These are phyloP conservation scores for Eupithecia pulchellata DNA, from an alignment of 2,888 invertebrate genomes.

Conservation along the genomic window DNA sequence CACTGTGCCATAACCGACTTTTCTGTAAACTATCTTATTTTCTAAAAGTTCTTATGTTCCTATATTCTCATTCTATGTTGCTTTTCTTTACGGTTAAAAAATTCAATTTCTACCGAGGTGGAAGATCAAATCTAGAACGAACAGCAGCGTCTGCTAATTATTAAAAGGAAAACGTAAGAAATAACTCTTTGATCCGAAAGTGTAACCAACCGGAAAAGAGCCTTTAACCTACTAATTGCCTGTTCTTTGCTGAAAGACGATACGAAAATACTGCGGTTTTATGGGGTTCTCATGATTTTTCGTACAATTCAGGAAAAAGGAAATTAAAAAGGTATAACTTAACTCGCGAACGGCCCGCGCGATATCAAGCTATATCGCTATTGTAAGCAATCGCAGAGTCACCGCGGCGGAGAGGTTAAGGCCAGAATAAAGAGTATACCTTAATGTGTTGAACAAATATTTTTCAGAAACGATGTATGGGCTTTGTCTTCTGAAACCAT, in stretches of 20 bases:
- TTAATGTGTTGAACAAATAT: background rate
- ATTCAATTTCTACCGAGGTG: constrained; percentile 10
- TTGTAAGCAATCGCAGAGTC: too few species aligned
- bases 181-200: constrained; percentile 33
- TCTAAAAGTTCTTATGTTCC: background rate
- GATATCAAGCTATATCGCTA: too few species aligned
- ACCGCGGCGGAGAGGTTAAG: too few species aligned
- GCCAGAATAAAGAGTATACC: too few species aligned
- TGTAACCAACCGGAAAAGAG: constrained; percentile 30
- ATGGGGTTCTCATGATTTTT: background rate
- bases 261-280: constrained; percentile 1
- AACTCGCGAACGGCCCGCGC: too few species aligned
- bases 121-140: constrained; percentile 20
- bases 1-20: background rate
- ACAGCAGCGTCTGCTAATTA: constrained; percentile 18
- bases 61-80: background rate
- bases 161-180: constrained; percentile 28
- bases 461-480: background rate
- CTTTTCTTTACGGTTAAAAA: background rate
- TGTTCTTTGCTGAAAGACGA: background rate
- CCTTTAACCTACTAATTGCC: constrained; percentile 60
- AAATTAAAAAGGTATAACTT: background rate
- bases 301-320: background rate
- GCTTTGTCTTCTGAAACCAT: background rate
- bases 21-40: background rate